These are phyloP conservation scores for Oscheius myriophilus DNA, from an alignment of 2,888 invertebrate genomes.

Conservation along the genomic window DNA sequence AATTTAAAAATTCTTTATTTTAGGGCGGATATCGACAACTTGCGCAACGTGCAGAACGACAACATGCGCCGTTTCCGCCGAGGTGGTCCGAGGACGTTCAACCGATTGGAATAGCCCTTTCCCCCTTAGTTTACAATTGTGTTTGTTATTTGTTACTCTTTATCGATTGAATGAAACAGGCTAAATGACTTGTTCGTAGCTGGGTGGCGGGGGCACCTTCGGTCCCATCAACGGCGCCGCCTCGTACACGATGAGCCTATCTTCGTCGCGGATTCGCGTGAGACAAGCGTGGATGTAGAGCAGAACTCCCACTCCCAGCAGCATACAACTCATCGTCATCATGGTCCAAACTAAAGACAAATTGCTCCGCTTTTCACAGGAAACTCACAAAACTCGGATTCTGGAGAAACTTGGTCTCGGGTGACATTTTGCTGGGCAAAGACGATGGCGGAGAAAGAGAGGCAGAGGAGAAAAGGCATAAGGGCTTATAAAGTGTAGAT, in stretches of 20 bases:
- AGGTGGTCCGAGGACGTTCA: conserved; percentile 53
- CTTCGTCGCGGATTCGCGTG: conserved; percentile 11
- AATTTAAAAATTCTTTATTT: too few species aligned
- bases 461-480: too few species aligned
- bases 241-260: conserved; percentile 31
- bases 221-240: conserved; percentile 40
- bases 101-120: conserved; percentile 25
- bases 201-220: conserved; percentile 33
- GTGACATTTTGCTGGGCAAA: too few species aligned
- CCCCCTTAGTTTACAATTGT: neutral
- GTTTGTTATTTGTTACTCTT: conserved; percentile 6
- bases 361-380: neutral
- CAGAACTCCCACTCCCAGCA: conserved; percentile 16
- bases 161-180: neutral
- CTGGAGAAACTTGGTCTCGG: neutral
- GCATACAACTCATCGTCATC: conserved; percentile 3
- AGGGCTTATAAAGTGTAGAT: too few species aligned
- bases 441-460: too few species aligned
- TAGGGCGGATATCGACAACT: conserved; percentile 37
- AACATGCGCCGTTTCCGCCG: conserved; percentile 47
- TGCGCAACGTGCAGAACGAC: conserved; percentile 39
- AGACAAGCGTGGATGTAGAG: conserved; percentile 20
- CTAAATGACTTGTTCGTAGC: conserved; percentile 46
- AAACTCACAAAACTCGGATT: conserved; percentile 19
- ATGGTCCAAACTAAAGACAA: conserved; percentile 14